Evolutionary conservation across 2,797 vertebrate genomes (phyloP), one percentile per base, ranked within the genome.

Genomic region (Synaphobranchus kaupii): DNA sequence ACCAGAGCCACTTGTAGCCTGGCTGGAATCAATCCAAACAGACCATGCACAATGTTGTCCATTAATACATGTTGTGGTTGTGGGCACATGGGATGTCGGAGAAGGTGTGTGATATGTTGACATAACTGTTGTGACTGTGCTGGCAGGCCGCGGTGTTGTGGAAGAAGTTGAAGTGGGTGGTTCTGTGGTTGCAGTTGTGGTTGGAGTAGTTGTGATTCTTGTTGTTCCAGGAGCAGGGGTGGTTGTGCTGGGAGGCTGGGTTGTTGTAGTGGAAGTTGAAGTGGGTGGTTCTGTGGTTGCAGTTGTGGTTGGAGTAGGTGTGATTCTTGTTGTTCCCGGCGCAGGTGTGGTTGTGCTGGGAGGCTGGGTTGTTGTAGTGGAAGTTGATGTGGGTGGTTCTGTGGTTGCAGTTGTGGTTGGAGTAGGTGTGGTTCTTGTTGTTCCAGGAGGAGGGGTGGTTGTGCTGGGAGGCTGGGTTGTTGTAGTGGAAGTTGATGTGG

Each of bases 401-500:
- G 66, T 34, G 25, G 47, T 50, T 22, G 66, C 7, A 34, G 80
- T n/a, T 10, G 34, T 0, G 6, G 68, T 78, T 28, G 66, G 47
- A 17, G 0, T 3, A 12, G 56, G 7, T 44, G 84, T 71, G 17
- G 9, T 13, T 0, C 8, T 22, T 4, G 58, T 4, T 17, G 58
- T 60, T 60, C 8, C 7, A 81, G 17, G 34, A 50, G 0, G 31
- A 5, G 4, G 83, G 12, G 50, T 17, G 4, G 83, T 85, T 47
- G 88, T 90, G 1, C 56, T 87, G 47, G 54, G 80, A 4, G 39
- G 22, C 54, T 73, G 39, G 3, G 34, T 73, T 28, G 52, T 87
- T 1, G 86, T n/a, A n/a, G n/a, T 54, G 66, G 86, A 3, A 13
- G 71, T 87, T 58, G 84, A 71, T 12, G 48, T 13, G 39, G 54